Base-by-base conservation (phyloP, 1,140 invertebrate species). In the Trialeurodes vaporariorum region DNA sequence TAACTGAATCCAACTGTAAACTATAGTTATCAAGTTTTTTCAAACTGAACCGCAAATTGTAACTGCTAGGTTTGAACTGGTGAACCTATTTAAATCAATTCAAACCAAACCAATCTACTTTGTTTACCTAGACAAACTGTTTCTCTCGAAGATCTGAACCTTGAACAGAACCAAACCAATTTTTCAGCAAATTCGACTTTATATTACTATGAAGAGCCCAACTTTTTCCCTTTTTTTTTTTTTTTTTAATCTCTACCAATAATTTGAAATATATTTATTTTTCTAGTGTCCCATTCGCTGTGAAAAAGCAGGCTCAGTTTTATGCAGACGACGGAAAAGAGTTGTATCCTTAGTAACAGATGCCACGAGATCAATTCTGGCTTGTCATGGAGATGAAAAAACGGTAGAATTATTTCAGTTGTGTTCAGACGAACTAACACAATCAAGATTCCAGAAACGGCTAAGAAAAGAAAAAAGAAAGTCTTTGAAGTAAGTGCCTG, bases 321-420 rank as follows among this genome's bases (percentile, higher is more conserved):
- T 94, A 69, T 83, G 94, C 69, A 83, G 85, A 66, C 86, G 89
- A 0, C 83, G 82, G 71, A 92, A 92, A 11, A 81, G 92, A 72
- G 84, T 91, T 2, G 81, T 87, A 1, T 85, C 84, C 2, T 78
- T 93, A 68, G 77, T 79, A 17, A 79, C 83, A 40, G 90, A 93
- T 77, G 75, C 77, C 9, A 83, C 84, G 61, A 83, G 87, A 69
- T 82, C 82, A 71, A 74, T 95, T 22, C 73, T 98, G 0, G 85
- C 84, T 11, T 94, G 92, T 79, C 87, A 94, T 77, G 93, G 94
- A 2, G 88, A 83, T 25, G 91, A 94, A 72, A 85, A 85, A 68
- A 78, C 82, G 12, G 77, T 98, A 13, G 96, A 98, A 79, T 76
- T 94, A 34, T 98, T 95, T 77, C 80, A 85, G 62, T 86, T 98